These are phyloP conservation scores for Eclectus roratus DNA, from an alignment of 2,113 vertebrate genomes.

Conservation along the genomic window DNA sequence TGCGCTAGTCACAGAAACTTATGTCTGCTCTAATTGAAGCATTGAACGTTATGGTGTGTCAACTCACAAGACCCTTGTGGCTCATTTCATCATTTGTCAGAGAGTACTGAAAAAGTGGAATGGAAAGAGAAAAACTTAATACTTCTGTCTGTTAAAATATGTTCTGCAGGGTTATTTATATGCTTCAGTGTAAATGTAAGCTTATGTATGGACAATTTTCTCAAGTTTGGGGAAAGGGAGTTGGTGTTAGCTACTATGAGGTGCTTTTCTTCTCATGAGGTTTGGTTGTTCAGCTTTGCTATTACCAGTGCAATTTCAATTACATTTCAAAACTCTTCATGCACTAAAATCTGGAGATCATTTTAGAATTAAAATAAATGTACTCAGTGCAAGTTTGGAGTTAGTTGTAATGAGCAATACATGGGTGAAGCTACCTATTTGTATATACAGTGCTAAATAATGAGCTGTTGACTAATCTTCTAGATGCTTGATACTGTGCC, in stretches of 20 bases:
- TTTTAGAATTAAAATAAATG: not conserved
- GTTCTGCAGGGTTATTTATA: not conserved
- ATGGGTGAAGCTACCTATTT: not conserved
- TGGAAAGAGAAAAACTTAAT: not conserved
- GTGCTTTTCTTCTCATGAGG: not conserved
- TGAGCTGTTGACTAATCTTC: not conserved
- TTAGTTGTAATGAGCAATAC: not conserved
- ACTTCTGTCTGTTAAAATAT: not conserved
- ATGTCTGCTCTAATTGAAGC: rapidly evolving
- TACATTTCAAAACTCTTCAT: not conserved
- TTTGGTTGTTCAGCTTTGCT: not conserved
- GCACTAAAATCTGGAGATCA: not conserved
- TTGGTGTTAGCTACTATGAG: not conserved
- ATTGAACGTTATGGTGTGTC: rapidly evolving
- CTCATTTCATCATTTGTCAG: not conserved
- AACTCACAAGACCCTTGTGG: not conserved
- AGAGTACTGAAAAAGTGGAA: not conserved
- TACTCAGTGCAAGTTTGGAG: not conserved
- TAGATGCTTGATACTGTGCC: not conserved
- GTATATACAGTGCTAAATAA: not conserved
- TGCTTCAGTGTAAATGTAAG: not conserved
- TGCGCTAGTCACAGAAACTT: not conserved
- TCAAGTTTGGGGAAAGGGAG: not conserved
- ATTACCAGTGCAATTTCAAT: not conserved
- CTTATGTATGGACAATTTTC: not conserved